Percentiles rank a stretch among this genome's conserved stretches.
Evolutionary conservation across 2,113 vertebrate genomes (phyloP).

Genomic region (Prunella himalayana): DNA sequence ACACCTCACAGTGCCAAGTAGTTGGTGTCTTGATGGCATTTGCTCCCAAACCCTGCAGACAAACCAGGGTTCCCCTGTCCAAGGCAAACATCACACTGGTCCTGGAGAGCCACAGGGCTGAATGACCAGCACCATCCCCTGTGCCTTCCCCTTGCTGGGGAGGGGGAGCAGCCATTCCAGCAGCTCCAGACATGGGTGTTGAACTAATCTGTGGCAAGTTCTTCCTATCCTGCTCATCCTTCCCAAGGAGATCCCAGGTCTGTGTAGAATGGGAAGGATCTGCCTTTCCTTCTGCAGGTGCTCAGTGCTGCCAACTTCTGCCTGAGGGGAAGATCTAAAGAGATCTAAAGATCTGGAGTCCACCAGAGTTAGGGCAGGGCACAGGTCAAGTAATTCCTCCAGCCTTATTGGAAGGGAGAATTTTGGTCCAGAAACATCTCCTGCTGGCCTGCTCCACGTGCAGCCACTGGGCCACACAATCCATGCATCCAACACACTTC

Average conservation of each 20-base stretch:
- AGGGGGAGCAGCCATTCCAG: neutral
- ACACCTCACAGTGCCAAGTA: neutral
- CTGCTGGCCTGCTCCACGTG: neutral
- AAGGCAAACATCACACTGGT: neutral
- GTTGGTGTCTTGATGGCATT: neutral
- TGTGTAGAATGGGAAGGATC: neutral
- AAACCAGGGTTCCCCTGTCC: neutral
- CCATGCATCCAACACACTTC: neutral
- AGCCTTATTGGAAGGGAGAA: neutral
- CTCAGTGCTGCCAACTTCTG: neutral
- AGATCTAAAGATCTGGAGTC: neutral
- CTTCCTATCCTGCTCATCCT: neutral
- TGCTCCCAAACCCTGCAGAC: neutral
- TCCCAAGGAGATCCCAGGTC: neutral
- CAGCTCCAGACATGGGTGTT: neutral
- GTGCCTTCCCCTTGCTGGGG: neutral
- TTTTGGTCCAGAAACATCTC: neutral
- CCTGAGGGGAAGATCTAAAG: neutral
- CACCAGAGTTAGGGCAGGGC: neutral
- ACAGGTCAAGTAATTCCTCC: neutral
- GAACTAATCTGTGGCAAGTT: neutral
- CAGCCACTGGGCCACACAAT: neutral
- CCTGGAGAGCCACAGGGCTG: neutral
- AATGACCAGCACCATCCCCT: accelerated
- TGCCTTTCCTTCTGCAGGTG: neutral